Evolutionary conservation across 1,140 invertebrate genomes (phyloP), one percentile per base, ranked within the genome.

Genomic region (Phocides pigmalion): DNA sequence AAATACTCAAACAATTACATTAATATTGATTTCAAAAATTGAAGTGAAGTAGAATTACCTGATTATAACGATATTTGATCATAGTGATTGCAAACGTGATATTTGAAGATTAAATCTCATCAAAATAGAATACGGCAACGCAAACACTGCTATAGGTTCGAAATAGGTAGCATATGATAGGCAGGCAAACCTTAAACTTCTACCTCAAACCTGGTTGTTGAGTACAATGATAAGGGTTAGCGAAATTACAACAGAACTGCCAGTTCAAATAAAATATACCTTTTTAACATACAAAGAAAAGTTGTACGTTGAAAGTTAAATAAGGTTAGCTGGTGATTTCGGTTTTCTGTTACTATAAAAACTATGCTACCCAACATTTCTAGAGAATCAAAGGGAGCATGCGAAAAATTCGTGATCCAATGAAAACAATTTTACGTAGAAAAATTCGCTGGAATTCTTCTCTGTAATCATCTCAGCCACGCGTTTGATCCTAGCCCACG

Each of bases 401-500:
- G n/a, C 28, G 15, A 41, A 42, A 39, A 56, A 56, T 56, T 56
- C 19, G 17, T 42, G 12, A 19, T 22, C 17, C 37, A 54, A 20
- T 41, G 14, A 39, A 41, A 50, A 50, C 49, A 51, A 51, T 51
- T 56, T 56, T 20, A 42, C 51, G 14, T 16, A 16, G 51, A 42
- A 42, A 56, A 54, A 42, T 42, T n/a, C 8, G 0, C 19, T 22
- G 19, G 14, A 22, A 41, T 56, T 41, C 51, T 56, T 56, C 6
- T 56, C 19, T 16, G 37, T 19, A 56, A 42, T 42, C 19, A 56
- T 56, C 37, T 41, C 3, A 20, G 42, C 19, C 25, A 42, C 12
- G 19, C 51, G 37, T 56, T 56, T 56, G 51, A 56, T 41, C 51
- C 49, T 42, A 11, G 37, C 37, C n/a, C n/a, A 25, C 12, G n/a